phyloP scores from a whole-genome alignment of 1,140 invertebrate genomes.

The Drosophila sp. region DNA sequence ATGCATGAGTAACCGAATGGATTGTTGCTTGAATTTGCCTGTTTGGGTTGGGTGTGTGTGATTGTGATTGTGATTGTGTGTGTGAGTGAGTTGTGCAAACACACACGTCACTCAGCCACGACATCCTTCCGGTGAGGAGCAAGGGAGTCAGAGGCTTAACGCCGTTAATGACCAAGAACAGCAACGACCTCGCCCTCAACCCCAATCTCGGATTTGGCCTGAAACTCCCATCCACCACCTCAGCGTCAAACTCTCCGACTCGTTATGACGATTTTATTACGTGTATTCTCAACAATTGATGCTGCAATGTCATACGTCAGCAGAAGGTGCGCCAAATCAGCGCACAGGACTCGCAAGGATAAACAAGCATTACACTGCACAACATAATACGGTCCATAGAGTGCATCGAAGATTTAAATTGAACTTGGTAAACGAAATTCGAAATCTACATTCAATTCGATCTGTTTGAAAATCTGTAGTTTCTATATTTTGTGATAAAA shows the following conservation, averaged over 20 bases:
- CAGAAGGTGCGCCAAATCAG: slow-evolving; percentile 76
- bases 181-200: slow-evolving; percentile 49
- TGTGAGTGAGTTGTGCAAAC: slow-evolving; percentile 58
- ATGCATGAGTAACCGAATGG: slow-evolving; percentile 25
- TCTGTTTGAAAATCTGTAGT: no score
- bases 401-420: no score
- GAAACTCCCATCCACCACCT: neutral
- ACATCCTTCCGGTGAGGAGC: slow-evolving; percentile 70
- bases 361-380: slow-evolving; percentile 41
- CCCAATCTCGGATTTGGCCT: slow-evolving; percentile 38
- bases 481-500: no score
- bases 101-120: slow-evolving; percentile 80
- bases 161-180: slow-evolving; percentile 80
- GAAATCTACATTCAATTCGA: no score
- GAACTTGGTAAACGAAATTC: no score
- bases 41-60: slow-evolving; percentile 17
- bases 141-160: slow-evolving; percentile 59
- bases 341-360: slow-evolving; percentile 35
- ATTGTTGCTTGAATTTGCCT: slow-evolving; percentile 16
- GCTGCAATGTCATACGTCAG: slow-evolving; percentile 82
- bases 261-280: slow-evolving; percentile 72
- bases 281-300: slow-evolving; percentile 77
- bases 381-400: slow-evolving; percentile 15
- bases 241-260: slow-evolving; percentile 15
- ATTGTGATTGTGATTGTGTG: slow-evolving; percentile 29